Evolutionary conservation across 2,888 invertebrate species (phyloP).

Genomic region (Andrena trimmerana): DNA sequence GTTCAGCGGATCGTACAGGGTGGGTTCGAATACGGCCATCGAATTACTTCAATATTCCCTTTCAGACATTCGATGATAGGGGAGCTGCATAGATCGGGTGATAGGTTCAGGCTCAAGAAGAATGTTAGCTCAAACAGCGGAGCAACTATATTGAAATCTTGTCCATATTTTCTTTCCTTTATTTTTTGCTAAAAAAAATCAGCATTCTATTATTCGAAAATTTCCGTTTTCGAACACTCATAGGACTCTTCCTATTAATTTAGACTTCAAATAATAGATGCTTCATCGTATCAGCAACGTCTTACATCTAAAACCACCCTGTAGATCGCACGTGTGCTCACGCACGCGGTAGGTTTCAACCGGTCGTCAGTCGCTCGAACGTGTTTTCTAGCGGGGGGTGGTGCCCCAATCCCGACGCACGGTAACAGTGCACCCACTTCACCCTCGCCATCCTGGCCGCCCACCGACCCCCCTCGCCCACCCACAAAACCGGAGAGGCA

Average conservation of each 20-base stretch:
- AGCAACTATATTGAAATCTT: too few species aligned
- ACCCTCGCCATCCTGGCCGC: constrained; percentile 62
- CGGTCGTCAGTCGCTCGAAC: constrained; percentile 63
- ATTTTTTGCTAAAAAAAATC: too few species aligned
- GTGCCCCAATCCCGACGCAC: constrained; percentile 45
- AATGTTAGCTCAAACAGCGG: too few species aligned
- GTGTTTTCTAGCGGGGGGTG: constrained; percentile 45
- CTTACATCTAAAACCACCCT: constrained; percentile 59
- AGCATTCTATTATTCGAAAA: too few species aligned
- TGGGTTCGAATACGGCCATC: neutral
- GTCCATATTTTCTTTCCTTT: too few species aligned
- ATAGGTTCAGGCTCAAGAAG: too few species aligned
- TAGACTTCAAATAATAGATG: neutral
- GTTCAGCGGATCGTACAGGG: neutral
- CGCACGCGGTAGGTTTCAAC: constrained; percentile 66
- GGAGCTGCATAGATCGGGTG: neutral
- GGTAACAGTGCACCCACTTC: constrained; percentile 62
- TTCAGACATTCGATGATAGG: neutral
- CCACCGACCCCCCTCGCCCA: constrained; percentile 62
- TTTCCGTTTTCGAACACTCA: too few species aligned
- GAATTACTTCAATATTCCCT: neutral
- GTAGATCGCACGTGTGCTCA: constrained; percentile 66
- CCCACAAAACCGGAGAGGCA: constrained; percentile 75
- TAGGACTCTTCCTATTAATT: too few species aligned
- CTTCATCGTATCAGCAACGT: neutral